Evolutionary conservation across 2,113 vertebrate genomes (phyloP), one percentile per base, ranked within the genome.

Genomic region (Thunnus thynnus): DNA sequence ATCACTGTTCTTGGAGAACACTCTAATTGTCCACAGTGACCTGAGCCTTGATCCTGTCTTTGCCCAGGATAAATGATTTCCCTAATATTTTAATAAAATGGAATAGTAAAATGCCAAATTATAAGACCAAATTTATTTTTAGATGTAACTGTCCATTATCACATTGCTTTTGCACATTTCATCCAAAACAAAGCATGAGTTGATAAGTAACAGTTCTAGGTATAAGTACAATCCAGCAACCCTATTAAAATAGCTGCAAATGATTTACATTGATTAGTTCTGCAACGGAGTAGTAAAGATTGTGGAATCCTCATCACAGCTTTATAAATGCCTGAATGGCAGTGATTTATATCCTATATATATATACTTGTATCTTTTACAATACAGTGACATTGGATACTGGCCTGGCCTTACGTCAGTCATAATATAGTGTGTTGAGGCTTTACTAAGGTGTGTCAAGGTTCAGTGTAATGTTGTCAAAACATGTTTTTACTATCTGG

Each of bases 381-480:
- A 18, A 20, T n/a, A 46, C 17, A 14, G 18, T 76, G 75, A 86
- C 70, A 22, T 10, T 65, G 44, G 51, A 27, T 20, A 25, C 20
- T 61, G 12, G n/a, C 75, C 57, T 47, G 30, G 67, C 27, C 50
- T 76, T 48, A 55, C 16, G 4, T 71, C 66, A 82, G 17, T 54
- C 22, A 64, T 18, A 62, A 4, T 83, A 5, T 46, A 20, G 27
- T 80, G 58, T 70, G 58, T 70, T 13, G 14, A 77, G 44, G 65
- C 58, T 61, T 73, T 65, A 36, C 70, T 54, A 51, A 88, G 87
- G 78, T 80, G 82, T 81, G 79, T 68, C 82, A 85, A 50, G 50
- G 68, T 88, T 83, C 68, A 84, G 46, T 60, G 48, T 72, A 70
- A 76, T 92, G 81, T 90, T 94, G 88, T 84, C 65, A 89, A 88